Conservation (phyloP, 2,113 vertebrate species). For the Candoia aspera region DNA sequence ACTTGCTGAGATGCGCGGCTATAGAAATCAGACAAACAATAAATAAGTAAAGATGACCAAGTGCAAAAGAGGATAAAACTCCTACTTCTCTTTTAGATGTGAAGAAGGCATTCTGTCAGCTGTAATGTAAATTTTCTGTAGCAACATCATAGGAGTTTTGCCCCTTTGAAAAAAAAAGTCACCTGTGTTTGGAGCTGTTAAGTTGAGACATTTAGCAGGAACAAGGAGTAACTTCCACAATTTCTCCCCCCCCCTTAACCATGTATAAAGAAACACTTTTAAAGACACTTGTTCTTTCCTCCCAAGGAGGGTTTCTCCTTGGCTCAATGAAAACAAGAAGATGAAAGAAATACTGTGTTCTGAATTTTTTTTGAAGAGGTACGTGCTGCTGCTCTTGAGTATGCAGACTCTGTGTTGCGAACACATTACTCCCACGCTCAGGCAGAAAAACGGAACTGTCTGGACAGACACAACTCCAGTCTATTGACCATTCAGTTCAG, state of each 20-base stretch:
- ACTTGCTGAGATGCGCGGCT: too few species aligned
- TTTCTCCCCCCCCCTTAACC: not conserved
- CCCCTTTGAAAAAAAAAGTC: not conserved
- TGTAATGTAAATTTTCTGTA: not conserved
- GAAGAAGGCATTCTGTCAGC: not conserved
- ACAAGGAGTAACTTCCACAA: not conserved
- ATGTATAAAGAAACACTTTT: not conserved
- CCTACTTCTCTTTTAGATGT: not conserved
- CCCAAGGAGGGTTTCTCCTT: not conserved
- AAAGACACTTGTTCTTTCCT: not conserved
- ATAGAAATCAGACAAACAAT: too few species aligned
- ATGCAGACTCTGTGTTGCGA: constrained; percentile 2
- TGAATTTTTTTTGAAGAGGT: not conserved
- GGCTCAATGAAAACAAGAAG: not conserved
- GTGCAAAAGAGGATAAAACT: not conserved
- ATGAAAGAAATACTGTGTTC: not conserved
- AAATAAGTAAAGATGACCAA: too few species aligned
- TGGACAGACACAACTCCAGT: not conserved
- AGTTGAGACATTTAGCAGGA: not conserved
- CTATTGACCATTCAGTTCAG: not conserved
- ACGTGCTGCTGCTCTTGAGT: not conserved
- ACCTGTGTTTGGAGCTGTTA: not conserved
- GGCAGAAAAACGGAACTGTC: not conserved
- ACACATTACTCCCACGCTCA: constrained; percentile 1
- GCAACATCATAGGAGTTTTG: not conserved